Evolutionary conservation across 2,888 invertebrate genomes (phyloP), one percentile per base, ranked within the genome.

Genomic region (Mythimna ferrago): DNA sequence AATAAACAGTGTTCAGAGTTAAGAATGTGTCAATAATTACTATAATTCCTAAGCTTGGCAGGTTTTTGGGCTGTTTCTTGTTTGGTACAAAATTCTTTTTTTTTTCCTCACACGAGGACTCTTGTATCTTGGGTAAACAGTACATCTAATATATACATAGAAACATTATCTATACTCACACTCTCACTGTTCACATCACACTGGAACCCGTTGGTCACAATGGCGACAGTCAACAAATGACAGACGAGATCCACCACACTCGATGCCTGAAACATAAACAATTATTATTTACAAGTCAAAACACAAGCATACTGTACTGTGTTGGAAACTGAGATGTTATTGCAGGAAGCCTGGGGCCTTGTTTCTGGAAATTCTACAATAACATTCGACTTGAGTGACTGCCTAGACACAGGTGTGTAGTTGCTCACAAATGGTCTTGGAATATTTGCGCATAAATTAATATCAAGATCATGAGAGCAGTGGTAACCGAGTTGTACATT

Each of bases 141-240:
- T 74, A 44, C 54, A 38, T 26, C 10, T 11, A 54, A 53, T 26
- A 51, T 54, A 57, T n/a, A 16, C 83, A 56, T 63, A 60, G 51
- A 3, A 78, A 63, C 21, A 66, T 61, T 14, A 65, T 73, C 53
- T 63, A 7, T 82, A 93, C 93, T 92, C 73, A 94, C 94, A 41
- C 83, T 88, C 0, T 89, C 87, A 60, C 85, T 84, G 76, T 88
- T 88, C 32, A 92, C 88, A 63, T 94, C 94, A 65, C 94, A 94
- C 67, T 94, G 93, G 84, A 94, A 94, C 2, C 94, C 94, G 51
- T 89, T 87, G 10, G 94, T 90, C 14, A 91, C 86, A 72, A 93
- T 88, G 11, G 90, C 91, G 0, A 94, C 90, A 1, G 92, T 89
- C 66, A 92, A 73, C 32, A 94, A 69, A 71, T 94, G 94, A 70